Conservation (phyloP, 2,888 invertebrate species). For the Buathra laborator region DNA sequence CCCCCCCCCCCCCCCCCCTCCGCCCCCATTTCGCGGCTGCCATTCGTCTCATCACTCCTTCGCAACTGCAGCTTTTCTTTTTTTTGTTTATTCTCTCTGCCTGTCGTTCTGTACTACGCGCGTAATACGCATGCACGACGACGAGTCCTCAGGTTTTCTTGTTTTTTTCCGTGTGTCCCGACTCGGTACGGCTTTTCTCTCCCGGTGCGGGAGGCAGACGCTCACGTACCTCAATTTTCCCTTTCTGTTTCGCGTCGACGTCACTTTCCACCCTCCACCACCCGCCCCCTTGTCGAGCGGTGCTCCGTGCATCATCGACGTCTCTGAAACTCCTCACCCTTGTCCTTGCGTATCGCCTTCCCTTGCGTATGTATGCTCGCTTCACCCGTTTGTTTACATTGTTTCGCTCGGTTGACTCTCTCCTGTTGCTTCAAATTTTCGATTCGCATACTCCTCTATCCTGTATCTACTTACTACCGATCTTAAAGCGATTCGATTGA, state of each 20-base stretch:
- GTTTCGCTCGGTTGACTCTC: conserved; percentile 50
- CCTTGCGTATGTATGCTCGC: neutral
- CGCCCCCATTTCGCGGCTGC: conserved; percentile 12
- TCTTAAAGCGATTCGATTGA: conserved; percentile 22
- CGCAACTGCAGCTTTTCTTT: conserved; percentile 47
- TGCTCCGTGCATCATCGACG: neutral
- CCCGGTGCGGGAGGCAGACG: neutral
- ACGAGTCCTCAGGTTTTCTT: conserved; percentile 15
- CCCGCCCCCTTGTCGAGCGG: neutral
- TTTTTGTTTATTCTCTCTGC: conserved; percentile 45
- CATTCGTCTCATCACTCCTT: conserved; percentile 34
- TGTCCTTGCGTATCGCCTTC: conserved; percentile 18
- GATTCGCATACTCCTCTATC: conserved; percentile 3
- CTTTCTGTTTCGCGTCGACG: conserved; percentile 27
- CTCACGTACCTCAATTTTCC: conserved; percentile 28
- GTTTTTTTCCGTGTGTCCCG: conserved; percentile 15
- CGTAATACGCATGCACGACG: conserved; percentile 18
- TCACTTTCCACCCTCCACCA: neutral
- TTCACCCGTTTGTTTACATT: conserved; percentile 47
- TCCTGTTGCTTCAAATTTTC: conserved; percentile 54
- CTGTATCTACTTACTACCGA: neutral
- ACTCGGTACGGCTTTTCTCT: conserved; percentile 13
- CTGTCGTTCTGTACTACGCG: conserved; percentile 22
- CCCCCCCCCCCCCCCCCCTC: conserved; percentile 17
- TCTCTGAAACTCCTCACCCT: conserved; percentile 5